A percentile compares a stretch with the other conserved stretches of the same genome.
phyloP scores from a whole-genome alignment of 2,113 vertebrate genomes.

The Lasiurus cinereus region DNA sequence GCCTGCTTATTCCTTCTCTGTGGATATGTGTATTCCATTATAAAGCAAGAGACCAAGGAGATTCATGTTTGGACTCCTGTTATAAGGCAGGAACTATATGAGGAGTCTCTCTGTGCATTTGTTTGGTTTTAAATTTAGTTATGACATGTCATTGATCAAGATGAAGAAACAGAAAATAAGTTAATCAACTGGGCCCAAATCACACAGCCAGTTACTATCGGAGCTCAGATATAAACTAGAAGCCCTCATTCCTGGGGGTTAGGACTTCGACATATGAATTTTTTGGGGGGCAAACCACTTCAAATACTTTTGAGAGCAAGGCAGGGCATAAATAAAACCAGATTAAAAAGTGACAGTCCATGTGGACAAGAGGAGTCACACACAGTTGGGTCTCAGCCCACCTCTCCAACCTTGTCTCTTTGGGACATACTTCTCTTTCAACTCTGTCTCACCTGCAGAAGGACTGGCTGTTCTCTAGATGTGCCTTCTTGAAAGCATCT shows the following conservation, averaged over 20 bases:
- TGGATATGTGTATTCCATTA: not conserved
- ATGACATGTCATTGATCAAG: not conserved
- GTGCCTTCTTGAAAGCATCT: not conserved
- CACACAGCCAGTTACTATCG: not conserved
- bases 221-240: not conserved
- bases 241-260: not conserved
- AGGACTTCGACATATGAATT: not conserved
- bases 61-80: not conserved
- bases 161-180: not conserved
- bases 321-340: not conserved
- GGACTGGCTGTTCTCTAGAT: not conserved
- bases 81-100: too few species aligned
- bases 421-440: not conserved
- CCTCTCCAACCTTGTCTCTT: not conserved
- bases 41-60: not conserved
- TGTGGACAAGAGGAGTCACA: not conserved
- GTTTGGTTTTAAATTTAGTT: not conserved
- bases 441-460: not conserved
- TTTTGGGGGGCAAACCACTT: not conserved
- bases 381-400: not conserved
- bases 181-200: not conserved
- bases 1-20: not conserved
- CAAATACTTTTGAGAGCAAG: not conserved
- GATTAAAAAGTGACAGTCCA: not conserved
- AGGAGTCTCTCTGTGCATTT: not conserved